Evolutionary conservation across 23 tunicate species (phyloP).

Genomic region (Botrylloides violaceus): DNA sequence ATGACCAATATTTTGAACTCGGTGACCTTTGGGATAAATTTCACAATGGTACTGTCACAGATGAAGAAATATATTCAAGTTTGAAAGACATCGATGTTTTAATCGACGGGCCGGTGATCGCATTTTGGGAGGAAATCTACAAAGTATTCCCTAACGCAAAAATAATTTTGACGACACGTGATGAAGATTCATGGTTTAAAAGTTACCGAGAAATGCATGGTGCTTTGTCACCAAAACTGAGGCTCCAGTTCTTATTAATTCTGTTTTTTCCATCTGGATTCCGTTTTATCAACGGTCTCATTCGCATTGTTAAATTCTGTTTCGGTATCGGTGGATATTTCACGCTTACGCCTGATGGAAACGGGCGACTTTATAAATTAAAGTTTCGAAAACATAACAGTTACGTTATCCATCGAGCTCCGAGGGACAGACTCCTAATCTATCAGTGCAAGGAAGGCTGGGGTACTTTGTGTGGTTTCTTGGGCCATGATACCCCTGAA

Average conservation of each 20-base stretch:
- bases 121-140: constrained; percentile 2
- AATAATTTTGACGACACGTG: background rate
- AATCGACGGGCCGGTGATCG: constrained; percentile 5
- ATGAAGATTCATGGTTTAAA: constrained; percentile 6
- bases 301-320: background rate
- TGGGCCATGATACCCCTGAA: constrained; percentile 36
- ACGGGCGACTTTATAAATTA: constrained; percentile 57
- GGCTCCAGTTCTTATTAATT: background rate
- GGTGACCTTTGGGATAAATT: constrained; percentile 3
- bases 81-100: constrained; percentile 1
- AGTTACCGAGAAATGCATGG: constrained; percentile 4
- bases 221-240: background rate
- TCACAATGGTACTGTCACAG: background rate
- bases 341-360: background rate
- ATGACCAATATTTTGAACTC: background rate
- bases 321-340: background rate
- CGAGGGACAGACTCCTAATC: constrained; percentile 37
- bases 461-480: constrained; percentile 44
- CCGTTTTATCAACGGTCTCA: background rate
- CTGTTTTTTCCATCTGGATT: background rate
- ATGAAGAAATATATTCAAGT: constrained; percentile 1
- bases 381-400: constrained; percentile 69
- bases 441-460: constrained; percentile 43
- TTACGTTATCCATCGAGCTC: constrained; percentile 49
- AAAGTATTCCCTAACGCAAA: background rate